Evolutionary conservation across 2,888 invertebrate genomes (phyloP).

Genomic region (Temnothorax unifasciatus): DNA sequence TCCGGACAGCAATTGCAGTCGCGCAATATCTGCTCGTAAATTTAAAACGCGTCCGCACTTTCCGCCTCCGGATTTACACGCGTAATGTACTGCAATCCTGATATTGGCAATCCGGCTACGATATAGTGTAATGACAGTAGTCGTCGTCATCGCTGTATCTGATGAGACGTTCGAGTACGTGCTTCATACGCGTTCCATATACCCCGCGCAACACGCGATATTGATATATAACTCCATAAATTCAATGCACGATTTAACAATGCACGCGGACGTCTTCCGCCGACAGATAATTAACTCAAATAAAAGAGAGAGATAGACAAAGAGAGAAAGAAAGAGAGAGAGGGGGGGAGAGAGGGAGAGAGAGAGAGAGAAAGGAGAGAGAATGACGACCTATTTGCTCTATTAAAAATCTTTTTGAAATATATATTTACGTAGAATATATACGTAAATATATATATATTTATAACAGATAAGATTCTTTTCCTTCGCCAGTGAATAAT

Average conservation of each 20-base stretch:
- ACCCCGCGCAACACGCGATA: conserved; percentile 23
- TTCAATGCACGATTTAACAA: conserved; percentile 47
- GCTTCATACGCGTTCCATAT: conserved; percentile 25
- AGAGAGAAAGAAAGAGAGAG: background rate
- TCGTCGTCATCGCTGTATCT: conserved; percentile 26
- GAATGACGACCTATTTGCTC: background rate
- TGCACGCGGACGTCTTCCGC: conserved; percentile 16
- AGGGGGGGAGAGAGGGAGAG: background rate
- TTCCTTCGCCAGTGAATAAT: no score
- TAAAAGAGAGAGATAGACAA: background rate
- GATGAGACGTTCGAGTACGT: conserved; percentile 36
- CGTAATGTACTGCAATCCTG: conserved; percentile 47
- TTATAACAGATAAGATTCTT: no score
- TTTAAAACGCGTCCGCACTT: conserved; percentile 40
- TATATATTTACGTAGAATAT: background rate
- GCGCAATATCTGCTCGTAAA: conserved; percentile 37
- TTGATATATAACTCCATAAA: conserved; percentile 44
- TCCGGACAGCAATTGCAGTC: conserved; percentile 16
- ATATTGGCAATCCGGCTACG: conserved; percentile 52
- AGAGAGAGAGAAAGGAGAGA: background rate
- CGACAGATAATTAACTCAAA: conserved; percentile 55
- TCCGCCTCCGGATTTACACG: conserved; percentile 29
- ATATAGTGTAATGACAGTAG: conserved; percentile 47
- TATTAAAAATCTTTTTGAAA: conserved; percentile 27
- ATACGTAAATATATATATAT: background rate